A percentile compares a stretch with the other conserved stretches of the same genome.
These are phyloP conservation scores for Stenichneumon culpator DNA, from an alignment of 2,888 invertebrate species.

Conservation along the genomic window DNA sequence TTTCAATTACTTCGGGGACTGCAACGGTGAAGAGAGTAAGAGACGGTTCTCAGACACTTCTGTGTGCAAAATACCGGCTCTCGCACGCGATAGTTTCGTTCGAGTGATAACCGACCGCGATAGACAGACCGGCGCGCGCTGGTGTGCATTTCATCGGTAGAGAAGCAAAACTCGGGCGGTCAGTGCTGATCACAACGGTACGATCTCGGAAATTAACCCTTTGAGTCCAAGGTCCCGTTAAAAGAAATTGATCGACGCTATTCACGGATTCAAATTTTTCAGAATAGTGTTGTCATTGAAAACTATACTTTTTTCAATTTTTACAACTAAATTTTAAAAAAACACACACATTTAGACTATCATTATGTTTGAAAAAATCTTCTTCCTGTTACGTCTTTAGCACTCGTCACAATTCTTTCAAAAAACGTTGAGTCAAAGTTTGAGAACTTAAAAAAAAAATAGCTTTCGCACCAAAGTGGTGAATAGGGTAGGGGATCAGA, in stretches of 20 bases:
- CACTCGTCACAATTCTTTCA: background rate
- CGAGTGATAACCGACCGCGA: slow-evolving; percentile 37
- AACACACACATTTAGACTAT: too few relatives aligned
- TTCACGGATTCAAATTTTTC: too few relatives aligned
- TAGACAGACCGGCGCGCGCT: slow-evolving; percentile 18
- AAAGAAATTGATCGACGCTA: background rate
- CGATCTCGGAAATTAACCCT: background rate
- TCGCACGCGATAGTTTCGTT: background rate
- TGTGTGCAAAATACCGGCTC: background rate
- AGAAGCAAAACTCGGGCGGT: background rate
- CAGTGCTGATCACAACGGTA: background rate
- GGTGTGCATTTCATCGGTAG: background rate
- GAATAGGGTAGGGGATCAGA: background rate
- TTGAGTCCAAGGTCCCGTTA: background rate
- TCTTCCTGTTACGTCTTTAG: too few relatives aligned
- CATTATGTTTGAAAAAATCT: too few relatives aligned
- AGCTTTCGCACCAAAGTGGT: background rate
- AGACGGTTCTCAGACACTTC: background rate
- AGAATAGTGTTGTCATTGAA: background rate
- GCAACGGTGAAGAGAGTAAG: background rate
- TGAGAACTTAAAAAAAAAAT: background rate
- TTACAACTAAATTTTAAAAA: too few relatives aligned
- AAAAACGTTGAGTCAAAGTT: background rate
- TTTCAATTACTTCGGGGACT: background rate
- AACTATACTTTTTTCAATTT: too few relatives aligned